phyloP scores from a whole-genome alignment of 1,140 invertebrate genomes.

The Cheumatopsyche charites region DNA sequence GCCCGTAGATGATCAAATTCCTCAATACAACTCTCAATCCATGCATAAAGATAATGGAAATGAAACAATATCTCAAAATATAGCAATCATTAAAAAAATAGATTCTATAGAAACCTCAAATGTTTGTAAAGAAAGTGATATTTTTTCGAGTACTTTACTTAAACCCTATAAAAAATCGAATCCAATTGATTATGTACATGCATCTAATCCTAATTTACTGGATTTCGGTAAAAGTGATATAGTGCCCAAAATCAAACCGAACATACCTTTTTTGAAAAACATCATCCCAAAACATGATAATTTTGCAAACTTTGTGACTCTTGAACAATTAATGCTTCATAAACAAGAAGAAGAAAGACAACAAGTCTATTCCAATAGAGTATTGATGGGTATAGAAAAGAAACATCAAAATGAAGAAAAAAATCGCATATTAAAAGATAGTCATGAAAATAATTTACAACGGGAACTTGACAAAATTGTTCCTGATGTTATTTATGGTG shows the following conservation, averaged over 20 bases:
- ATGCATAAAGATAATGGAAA: constrained; percentile 27
- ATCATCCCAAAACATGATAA: constrained; percentile 50
- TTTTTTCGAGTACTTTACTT: constrained; percentile 40
- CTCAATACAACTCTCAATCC: constrained; percentile 2
- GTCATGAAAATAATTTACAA: constrained; percentile 50
- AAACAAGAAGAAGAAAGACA: constrained; percentile 74
- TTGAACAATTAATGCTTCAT: constrained; percentile 76
- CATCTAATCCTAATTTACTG: constrained; percentile 70
- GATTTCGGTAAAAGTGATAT: constrained; percentile 62
- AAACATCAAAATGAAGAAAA: constrained; percentile 43
- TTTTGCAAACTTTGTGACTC: constrained; percentile 59
- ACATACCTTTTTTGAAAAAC: constrained; percentile 49
- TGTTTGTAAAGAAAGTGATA: constrained; percentile 40
- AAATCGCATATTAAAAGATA: constrained; percentile 35
- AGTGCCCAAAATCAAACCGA: constrained; percentile 51
- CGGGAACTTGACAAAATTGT: constrained; percentile 56
- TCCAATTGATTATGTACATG: constrained; percentile 67
- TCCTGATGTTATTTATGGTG: constrained; percentile 65
- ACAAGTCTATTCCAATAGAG: constrained; percentile 63
- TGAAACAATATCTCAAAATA: constrained; percentile 40
- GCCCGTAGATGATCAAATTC: constrained; percentile 24
- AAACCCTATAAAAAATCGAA: constrained; percentile 56
- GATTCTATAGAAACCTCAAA: constrained; percentile 35
- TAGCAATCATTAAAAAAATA: constrained; percentile 47
- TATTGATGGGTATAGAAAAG: constrained; percentile 58